These are phyloP conservation scores for Cotesia chilonis DNA, from an alignment of 1,140 invertebrate species.

Conservation along the genomic window DNA sequence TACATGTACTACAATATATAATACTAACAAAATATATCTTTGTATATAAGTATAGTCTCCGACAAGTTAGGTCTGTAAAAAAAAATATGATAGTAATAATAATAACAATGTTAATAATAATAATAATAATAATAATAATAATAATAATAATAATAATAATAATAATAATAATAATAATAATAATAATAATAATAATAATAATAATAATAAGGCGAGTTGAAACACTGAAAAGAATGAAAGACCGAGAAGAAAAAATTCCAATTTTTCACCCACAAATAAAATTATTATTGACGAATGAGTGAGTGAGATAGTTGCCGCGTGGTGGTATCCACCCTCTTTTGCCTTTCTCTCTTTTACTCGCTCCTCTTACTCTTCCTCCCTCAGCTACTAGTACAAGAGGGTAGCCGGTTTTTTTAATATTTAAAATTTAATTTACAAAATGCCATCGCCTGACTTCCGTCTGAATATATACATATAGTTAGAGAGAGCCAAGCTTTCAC, in stretches of 20 bases:
- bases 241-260: conserved; percentile 40
- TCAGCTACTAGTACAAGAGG: conserved; percentile 15
- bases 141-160: too few relatives aligned
- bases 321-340: conserved; percentile 36
- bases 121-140: neutral
- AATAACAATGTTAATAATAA: conserved; percentile 5
- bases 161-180: neutral
- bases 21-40: conserved; percentile 1
- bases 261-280: conserved; percentile 61
- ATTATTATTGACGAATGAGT: conserved; percentile 64
- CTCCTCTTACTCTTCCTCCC: conserved; percentile 1
- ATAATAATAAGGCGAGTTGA: conserved; percentile 17
- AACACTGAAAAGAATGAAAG: conserved; percentile 40
- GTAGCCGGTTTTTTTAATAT: conserved; percentile 59
- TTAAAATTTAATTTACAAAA: conserved; percentile 65
- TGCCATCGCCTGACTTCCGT: conserved; percentile 48
- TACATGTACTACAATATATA: too few relatives aligned
- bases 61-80: conserved; percentile 3
- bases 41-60: neutral
- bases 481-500: conserved; percentile 30
- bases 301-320: conserved; percentile 52
- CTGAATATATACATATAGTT: conserved; percentile 27
- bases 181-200: neutral
- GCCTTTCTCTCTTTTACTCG: neutral
- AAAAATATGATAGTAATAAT: conserved; percentile 22